These are phyloP conservation scores for Melanophora roralis DNA, from an alignment of 2,888 invertebrate species.

Conservation along the genomic window DNA sequence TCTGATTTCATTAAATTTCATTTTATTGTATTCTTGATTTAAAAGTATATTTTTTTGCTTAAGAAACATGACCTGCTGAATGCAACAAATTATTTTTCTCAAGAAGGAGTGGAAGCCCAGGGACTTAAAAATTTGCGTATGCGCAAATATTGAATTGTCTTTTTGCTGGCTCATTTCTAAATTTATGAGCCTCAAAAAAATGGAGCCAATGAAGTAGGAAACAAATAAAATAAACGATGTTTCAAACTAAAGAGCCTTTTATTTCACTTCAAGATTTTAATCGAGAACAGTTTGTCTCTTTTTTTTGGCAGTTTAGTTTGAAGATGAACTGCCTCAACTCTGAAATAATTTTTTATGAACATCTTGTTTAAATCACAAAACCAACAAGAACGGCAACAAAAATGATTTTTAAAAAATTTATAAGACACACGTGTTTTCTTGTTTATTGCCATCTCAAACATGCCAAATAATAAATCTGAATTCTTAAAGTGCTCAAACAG, in stretches of 20 bases:
- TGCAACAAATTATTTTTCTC: slow-evolving; percentile 52
- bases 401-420: slow-evolving; percentile 18
- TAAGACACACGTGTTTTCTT: slow-evolving; percentile 58
- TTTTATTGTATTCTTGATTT: neutral
- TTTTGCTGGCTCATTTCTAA: slow-evolving; percentile 30
- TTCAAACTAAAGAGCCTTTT: slow-evolving; percentile 36
- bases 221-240: neutral
- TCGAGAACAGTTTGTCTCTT: slow-evolving; percentile 54
- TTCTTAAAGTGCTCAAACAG: neutral
- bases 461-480: slow-evolving; percentile 54
- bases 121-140: slow-evolving; percentile 40
- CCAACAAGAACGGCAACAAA: neutral
- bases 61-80: slow-evolving; percentile 55
- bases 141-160: slow-evolving; percentile 44
- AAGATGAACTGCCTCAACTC: slow-evolving; percentile 47
- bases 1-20: slow-evolving; percentile 43
- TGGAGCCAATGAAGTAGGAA: slow-evolving; percentile 1
- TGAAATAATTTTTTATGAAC: slow-evolving; percentile 41
- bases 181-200: slow-evolving; percentile 54
- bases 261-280: slow-evolving; percentile 51
- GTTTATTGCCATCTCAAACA: slow-evolving; percentile 44
- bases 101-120: neutral
- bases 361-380: slow-evolving; percentile 51
- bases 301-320: slow-evolving; percentile 1
- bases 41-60: neutral